Evolutionary conservation across 1,140 invertebrate species (phyloP).

Genomic region (Ceratina calcarata): DNA sequence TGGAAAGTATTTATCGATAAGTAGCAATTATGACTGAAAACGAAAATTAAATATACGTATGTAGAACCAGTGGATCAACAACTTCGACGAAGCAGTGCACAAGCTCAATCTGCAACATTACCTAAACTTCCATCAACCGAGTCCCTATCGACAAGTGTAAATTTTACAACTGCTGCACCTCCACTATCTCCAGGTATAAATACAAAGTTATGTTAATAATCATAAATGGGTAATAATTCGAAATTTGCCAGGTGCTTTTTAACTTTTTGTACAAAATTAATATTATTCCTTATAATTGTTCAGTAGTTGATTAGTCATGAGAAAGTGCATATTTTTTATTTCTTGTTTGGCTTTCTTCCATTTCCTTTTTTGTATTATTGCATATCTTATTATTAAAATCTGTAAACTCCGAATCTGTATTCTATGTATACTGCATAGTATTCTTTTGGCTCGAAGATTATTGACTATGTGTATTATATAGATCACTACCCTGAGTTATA

Average conservation of each 20-base stretch:
- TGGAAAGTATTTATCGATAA: constrained; percentile 32
- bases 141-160: constrained; percentile 74
- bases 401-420: constrained; percentile 26
- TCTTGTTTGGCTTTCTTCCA: constrained; percentile 19
- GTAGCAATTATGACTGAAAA: constrained; percentile 48
- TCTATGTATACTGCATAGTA: constrained; percentile 33
- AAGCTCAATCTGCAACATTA: constrained; percentile 72
- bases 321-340: constrained; percentile 33
- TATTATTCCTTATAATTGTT: constrained; percentile 18
- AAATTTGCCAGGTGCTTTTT: constrained; percentile 45
- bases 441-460: neutral
- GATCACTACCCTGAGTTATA: neutral
- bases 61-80: constrained; percentile 76
- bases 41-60: constrained; percentile 55
- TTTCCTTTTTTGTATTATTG: constrained; percentile 26
- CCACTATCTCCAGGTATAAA: constrained; percentile 77
- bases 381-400: constrained; percentile 34
- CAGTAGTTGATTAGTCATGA: constrained; percentile 36
- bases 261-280: constrained; percentile 30
- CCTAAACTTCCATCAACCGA: constrained; percentile 78
- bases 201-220: constrained; percentile 48
- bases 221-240: constrained; percentile 40
- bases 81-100: constrained; percentile 74
- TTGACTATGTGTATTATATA: constrained; percentile 33
- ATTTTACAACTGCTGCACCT: constrained; percentile 69